These are phyloP conservation scores for Nymphalis polychloros DNA, from an alignment of 2,888 invertebrate species.

Conservation along the genomic window DNA sequence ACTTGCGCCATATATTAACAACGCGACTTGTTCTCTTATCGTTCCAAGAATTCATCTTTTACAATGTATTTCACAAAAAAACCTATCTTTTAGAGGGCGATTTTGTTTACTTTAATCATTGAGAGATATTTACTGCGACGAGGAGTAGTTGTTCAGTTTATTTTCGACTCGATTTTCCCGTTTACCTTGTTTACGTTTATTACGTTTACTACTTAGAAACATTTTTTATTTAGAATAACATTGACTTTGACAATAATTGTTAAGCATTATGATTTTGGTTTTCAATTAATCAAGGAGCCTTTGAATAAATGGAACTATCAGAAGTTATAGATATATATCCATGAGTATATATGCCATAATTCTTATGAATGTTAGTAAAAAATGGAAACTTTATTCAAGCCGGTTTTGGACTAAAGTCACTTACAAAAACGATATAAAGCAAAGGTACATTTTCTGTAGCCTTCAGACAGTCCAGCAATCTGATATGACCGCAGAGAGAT, in stretches of 20 bases:
- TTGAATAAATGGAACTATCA: too few relatives aligned
- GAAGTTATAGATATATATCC: too few relatives aligned
- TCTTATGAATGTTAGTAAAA: too few relatives aligned
- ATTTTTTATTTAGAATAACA: neutral
- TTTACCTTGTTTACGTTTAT: constrained; percentile 13
- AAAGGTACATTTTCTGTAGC: too few relatives aligned
- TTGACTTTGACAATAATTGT: too few relatives aligned
- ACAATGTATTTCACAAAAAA: constrained; percentile 74
- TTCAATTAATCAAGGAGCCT: too few relatives aligned
- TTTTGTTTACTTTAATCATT: constrained; percentile 72
- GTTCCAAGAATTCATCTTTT: constrained; percentile 74
- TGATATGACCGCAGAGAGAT: too few relatives aligned
- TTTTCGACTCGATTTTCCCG: constrained; percentile 24
- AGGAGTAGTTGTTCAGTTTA: constrained; percentile 21
- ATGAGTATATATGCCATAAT: too few relatives aligned
- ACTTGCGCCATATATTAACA: constrained; percentile 48
- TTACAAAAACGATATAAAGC: too few relatives aligned
- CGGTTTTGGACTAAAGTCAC: too few relatives aligned
- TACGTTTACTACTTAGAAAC: neutral
- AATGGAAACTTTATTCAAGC: too few relatives aligned
- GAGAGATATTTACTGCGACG: constrained; percentile 64
- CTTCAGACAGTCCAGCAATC: too few relatives aligned
- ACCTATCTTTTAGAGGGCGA: constrained; percentile 57
- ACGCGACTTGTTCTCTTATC: constrained; percentile 64
- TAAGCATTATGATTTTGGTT: neutral